Percentiles rank a stretch among this genome's conserved stretches.
These are phyloP conservation scores for Pemphredon lugubris DNA, from an alignment of 2,888 invertebrate genomes.

Conservation along the genomic window DNA sequence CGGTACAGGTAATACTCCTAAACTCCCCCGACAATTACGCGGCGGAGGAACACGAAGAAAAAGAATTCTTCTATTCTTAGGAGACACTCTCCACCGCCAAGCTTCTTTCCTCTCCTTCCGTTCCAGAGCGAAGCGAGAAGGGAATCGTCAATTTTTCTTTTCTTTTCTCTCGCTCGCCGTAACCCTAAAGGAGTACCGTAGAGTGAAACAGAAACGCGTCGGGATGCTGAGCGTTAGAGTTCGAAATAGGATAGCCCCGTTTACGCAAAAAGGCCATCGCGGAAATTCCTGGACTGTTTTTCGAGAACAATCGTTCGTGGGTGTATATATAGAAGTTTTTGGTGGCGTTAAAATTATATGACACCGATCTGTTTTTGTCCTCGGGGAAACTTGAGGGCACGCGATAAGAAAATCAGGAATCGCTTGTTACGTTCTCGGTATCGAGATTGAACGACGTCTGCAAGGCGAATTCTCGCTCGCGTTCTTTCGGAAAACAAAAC, in stretches of 20 bases:
- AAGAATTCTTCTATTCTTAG: conserved; percentile 71
- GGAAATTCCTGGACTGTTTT: conserved; percentile 22
- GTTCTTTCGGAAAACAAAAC: too few species aligned
- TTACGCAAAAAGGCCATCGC: conserved; percentile 22
- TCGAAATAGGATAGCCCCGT: conserved; percentile 7
- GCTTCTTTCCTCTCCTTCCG: conserved; percentile 22
- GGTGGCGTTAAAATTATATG: conserved; percentile 27
- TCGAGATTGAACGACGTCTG: neutral
- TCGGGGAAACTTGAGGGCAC: neutral
- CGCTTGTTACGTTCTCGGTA: neutral
- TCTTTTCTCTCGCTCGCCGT: conserved; percentile 1
- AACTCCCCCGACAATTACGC: conserved; percentile 49
- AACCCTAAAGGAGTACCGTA: conserved; percentile 3
- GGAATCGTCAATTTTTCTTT: conserved; percentile 33
- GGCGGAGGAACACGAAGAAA: conserved; percentile 44
- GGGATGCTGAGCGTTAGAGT: conserved; percentile 1
- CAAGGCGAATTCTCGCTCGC: neutral
- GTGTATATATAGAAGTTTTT: neutral
- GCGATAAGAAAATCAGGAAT: neutral
- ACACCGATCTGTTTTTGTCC: neutral
- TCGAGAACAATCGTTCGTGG: conserved; percentile 5
- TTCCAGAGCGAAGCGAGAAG: conserved; percentile 11
- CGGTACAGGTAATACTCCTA: conserved; percentile 1
- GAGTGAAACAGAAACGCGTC: conserved; percentile 17
- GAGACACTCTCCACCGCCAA: conserved; percentile 30